These are phyloP conservation scores for Papilio elwesi DNA, from an alignment of 2,888 invertebrate genomes.

Conservation along the genomic window DNA sequence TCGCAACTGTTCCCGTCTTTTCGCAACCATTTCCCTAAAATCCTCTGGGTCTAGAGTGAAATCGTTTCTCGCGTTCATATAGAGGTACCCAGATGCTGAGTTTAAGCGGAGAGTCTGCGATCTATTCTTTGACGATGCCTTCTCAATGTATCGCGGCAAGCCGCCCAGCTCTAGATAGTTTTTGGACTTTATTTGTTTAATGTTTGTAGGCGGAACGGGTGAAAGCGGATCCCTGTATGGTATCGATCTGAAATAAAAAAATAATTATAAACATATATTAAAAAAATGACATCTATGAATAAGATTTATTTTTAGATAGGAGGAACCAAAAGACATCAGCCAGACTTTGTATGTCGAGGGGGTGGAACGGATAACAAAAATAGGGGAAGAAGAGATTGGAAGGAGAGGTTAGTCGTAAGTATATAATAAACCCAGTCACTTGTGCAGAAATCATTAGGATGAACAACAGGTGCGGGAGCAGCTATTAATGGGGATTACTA, in stretches of 20 bases:
- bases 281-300: neutral
- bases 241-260: constrained; percentile 63
- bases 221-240: constrained; percentile 78
- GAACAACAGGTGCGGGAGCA: no score
- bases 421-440: no score
- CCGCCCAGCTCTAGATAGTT: constrained; percentile 66
- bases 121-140: constrained; percentile 65
- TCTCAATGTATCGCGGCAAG: constrained; percentile 77
- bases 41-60: constrained; percentile 79
- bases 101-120: constrained; percentile 77
- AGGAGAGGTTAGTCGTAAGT: no score
- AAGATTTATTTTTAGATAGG: no score
- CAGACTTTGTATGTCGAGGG: no score
- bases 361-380: no score
- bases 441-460: no score
- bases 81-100: constrained; percentile 79
- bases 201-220: constrained; percentile 72
- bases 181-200: constrained; percentile 69
- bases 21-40: constrained; percentile 76
- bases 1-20: constrained; percentile 73
- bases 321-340: no score
- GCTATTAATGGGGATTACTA: no score
- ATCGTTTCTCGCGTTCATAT: constrained; percentile 81
- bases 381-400: no score
- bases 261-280: neutral